phyloP scores from a whole-genome alignment of 2,113 vertebrate species.

The Trichechus manatus region DNA sequence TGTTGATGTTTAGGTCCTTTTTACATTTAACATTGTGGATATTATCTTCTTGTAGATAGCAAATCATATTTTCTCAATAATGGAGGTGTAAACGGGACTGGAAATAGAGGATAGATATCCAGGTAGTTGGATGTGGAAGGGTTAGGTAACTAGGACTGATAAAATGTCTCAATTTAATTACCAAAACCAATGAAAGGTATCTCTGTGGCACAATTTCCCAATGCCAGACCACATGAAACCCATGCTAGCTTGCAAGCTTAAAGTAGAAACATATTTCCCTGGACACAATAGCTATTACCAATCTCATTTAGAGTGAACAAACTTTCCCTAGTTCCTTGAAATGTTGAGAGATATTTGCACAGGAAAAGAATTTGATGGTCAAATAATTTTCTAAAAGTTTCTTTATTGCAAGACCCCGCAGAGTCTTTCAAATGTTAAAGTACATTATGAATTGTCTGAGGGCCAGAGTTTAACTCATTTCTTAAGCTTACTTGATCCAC shows the following conservation, averaged over 20 bases:
- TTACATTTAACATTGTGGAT: neutral
- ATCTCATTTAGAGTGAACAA: neutral
- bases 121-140: neutral
- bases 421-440: neutral
- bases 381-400: constrained; percentile 8
- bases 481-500: neutral
- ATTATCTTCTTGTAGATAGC: neutral
- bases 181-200: neutral
- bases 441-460: neutral
- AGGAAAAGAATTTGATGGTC: neutral
- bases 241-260: neutral
- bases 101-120: neutral
- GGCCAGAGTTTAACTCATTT: neutral
- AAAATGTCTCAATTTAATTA: neutral
- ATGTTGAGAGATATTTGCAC: constrained; percentile 8
- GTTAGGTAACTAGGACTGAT: neutral
- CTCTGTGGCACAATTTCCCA: neutral
- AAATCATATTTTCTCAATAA: neutral
- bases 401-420: neutral
- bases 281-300: neutral
- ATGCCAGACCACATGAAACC: neutral
- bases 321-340: neutral
- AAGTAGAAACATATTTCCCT: neutral
- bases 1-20: neutral
- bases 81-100: neutral